Evolutionary conservation across 2,113 vertebrate species (phyloP).

Genomic region (Jacana jacana): DNA sequence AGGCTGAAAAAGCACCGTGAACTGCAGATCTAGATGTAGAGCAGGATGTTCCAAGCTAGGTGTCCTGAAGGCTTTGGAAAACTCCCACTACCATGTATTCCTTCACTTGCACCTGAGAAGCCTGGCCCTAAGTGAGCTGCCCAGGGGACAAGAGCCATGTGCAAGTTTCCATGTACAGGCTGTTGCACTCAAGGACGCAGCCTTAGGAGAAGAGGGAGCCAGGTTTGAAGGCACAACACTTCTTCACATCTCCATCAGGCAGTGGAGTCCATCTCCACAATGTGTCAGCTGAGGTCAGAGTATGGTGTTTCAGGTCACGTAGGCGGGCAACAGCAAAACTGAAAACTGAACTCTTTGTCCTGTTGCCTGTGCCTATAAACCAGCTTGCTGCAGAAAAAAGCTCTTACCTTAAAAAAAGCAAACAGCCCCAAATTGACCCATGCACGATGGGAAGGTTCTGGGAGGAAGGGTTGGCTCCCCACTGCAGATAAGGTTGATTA

Average conservation of each 20-base stretch:
- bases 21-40: neutral
- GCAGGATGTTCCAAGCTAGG: neutral
- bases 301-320: neutral
- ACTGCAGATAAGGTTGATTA: conserved; percentile 1
- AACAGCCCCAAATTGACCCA: neutral
- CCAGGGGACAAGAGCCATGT: neutral
- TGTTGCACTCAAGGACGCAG: neutral
- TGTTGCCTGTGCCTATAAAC: neutral
- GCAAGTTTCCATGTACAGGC: neutral
- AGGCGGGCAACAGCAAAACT: neutral
- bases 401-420: neutral
- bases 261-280: neutral
- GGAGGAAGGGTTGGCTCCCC: neutral
- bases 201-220: neutral
- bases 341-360: neutral
- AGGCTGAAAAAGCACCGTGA: neutral
- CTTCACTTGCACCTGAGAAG: neutral
- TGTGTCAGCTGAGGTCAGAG: neutral
- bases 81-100: neutral
- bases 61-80: neutral
- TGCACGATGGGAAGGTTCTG: neutral
- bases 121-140: neutral
- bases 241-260: neutral
- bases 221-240: neutral
- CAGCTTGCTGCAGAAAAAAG: neutral